Evolutionary conservation across 2,113 vertebrate species (phyloP), one percentile per base, ranked within the genome.

Genomic region (Arothron firmamentum): DNA sequence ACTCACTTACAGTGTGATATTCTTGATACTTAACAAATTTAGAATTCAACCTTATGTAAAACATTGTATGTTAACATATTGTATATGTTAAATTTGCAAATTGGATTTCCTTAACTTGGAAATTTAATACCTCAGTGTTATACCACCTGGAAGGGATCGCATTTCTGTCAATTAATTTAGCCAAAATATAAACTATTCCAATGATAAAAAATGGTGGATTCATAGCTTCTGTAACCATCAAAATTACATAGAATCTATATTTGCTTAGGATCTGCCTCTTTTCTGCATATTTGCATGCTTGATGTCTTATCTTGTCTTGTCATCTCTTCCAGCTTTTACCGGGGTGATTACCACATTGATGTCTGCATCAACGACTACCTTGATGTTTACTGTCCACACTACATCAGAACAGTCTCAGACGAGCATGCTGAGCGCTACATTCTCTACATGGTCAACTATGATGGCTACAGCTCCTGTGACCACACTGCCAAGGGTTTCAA

Each of bases 391-490:
- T 99, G 97, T 79, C 97, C 97, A 48, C 96, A 98, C 87, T 99
- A 98, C 59, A 77, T 88, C 56, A 92, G 93, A 59, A 92, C 93
- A 0, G 93, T 96, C n/a, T 93, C 94, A 0, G 94, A 95, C 70
- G 95, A 96, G 23, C 93, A 92, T 72, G 92, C 93, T 0, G 97
- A 99, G 82, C 94, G 92, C 52, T 98, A 98, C 23, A 70, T 99
- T 85, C 94, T 99, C 65, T 99, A 96, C 92, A 99, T 99, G 96
- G 97, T 98, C 78, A 98, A 99, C 92, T 98, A 96, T 47, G 96
- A 98, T 17, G 97, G 97, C 88, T 99, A 98, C 91, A 97, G 93
- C 80, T 93, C 94, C 75, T 99, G 97, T 0, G 97, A 99, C 87
- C 94, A 97, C 75, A 97, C 94, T 6, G 93, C 96, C 74, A 98